phyloP scores from a whole-genome alignment of 2,888 invertebrate genomes.

The Andrena dorsata region DNA sequence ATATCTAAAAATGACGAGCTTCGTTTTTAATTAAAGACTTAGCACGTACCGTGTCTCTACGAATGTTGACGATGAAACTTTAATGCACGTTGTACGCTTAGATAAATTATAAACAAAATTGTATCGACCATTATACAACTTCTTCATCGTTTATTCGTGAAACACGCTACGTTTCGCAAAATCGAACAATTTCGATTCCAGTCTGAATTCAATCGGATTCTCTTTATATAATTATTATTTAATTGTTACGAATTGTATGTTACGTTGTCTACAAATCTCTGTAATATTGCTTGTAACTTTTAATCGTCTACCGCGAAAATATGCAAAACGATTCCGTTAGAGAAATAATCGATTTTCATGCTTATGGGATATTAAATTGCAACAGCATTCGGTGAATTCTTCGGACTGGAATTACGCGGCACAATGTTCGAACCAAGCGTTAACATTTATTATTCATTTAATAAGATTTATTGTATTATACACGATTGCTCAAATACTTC shows the following conservation, averaged over 20 bases:
- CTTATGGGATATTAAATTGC: no score
- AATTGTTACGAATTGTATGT: background rate
- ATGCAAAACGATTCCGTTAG: background rate
- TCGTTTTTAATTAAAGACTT: conserved; percentile 41
- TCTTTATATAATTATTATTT: background rate
- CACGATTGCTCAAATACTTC: conserved; percentile 74
- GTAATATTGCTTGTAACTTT: background rate
- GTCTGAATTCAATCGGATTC: conserved; percentile 17
- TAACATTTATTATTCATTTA: conserved; percentile 51
- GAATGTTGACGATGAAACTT: conserved; percentile 33
- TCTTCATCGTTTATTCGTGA: conserved; percentile 42
- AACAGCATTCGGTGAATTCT: conserved; percentile 3
- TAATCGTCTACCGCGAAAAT: background rate
- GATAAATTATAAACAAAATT: conserved; percentile 22
- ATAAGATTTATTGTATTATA: conserved; percentile 44
- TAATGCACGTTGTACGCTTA: conserved; percentile 62
- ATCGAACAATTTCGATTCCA: conserved; percentile 33
- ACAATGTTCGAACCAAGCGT: conserved; percentile 21
- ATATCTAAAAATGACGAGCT: background rate
- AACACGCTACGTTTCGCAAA: background rate
- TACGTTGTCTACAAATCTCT: background rate
- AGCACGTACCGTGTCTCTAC: conserved; percentile 12
- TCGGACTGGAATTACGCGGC: conserved; percentile 38
- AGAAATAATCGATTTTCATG: no score
- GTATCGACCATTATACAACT: conserved; percentile 44